Evolutionary conservation across 2,113 vertebrate species (phyloP).

Genomic region (Carassius carassius): DNA sequence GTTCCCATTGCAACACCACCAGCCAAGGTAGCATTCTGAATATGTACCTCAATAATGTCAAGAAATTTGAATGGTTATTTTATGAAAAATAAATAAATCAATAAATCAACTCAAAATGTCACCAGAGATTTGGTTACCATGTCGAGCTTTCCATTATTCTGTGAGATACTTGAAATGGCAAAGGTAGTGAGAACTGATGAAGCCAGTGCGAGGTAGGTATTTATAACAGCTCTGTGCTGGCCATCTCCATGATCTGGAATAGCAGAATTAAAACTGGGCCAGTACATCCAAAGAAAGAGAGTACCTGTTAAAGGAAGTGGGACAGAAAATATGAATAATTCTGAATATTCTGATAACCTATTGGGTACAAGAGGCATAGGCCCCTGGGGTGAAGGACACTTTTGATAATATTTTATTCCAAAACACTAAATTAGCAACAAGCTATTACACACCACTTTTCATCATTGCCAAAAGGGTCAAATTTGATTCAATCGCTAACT

Average conservation of each 20-base stretch:
- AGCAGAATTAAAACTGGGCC: conserved; percentile 98
- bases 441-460: not conserved
- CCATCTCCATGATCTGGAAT: conserved; percentile 84
- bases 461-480: not conserved
- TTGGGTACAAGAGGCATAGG: not conserved
- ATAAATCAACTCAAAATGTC: not conserved
- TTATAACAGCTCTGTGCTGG: conserved; percentile 92
- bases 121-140: conserved; percentile 77
- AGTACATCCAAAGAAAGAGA: conserved; percentile 96
- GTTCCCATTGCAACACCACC: conserved; percentile 37
- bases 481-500: not conserved
- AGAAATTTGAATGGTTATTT: not conserved
- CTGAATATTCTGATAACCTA: not conserved
- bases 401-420: not conserved
- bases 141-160: conserved; percentile 91
- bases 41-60: conserved; percentile 1
- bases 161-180: conserved; percentile 86
- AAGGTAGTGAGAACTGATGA: conserved; percentile 86
- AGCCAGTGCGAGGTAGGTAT: conserved; percentile 91
- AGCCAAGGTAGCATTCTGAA: conserved; percentile 35
- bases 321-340: not conserved
- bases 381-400: not conserved
- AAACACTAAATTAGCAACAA: not conserved
- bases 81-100: not conserved
- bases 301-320: conserved; percentile 77